Percentiles rank a stretch among this genome's conserved stretches.
Conservation (phyloP, 2,888 invertebrate species). For the Volucella zonaria region DNA sequence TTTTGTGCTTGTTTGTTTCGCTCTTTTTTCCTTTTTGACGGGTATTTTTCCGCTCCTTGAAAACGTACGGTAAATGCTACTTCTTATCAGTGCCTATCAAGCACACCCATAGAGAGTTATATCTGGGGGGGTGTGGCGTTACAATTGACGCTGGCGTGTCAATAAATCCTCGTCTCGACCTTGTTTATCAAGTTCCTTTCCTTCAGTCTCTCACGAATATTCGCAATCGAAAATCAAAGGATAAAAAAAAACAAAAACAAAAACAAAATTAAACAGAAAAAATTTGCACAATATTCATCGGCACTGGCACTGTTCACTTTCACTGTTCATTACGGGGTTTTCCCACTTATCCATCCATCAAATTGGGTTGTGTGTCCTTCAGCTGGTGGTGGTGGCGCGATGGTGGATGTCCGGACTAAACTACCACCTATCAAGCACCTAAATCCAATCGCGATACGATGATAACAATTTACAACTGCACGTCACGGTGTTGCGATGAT, state of each 20-base stretch:
- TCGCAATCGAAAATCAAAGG: not conserved
- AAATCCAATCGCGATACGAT: not conserved
- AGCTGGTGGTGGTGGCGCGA: constrained; percentile 20
- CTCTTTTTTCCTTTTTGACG: too few species aligned
- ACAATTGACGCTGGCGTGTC: constrained; percentile 13
- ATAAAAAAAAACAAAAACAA: constrained; percentile 10
- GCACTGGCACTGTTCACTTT: constrained; percentile 50
- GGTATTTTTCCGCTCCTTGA: constrained; percentile 30
- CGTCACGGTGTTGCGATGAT: not conserved
- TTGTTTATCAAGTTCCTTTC: not conserved
- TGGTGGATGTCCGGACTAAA: too few species aligned
- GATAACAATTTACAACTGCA: too few species aligned
- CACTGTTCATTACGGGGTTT: constrained; percentile 50
- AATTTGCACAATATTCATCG: constrained; percentile 27
- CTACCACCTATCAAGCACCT: too few species aligned
- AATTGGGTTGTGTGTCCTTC: constrained; percentile 45
- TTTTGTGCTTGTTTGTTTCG: too few species aligned
- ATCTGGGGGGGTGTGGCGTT: constrained; percentile 44
- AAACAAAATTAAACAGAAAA: not conserved
- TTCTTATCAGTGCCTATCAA: constrained; percentile 48
- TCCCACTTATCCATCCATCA: constrained; percentile 6
- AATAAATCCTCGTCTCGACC: constrained; percentile 34
- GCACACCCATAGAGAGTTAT: constrained; percentile 21
- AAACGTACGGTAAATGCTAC: constrained; percentile 28
- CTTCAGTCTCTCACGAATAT: constrained; percentile 6